Base-by-base conservation (phyloP, 2,888 invertebrate genomes). In the Eremobia ochroleuca region DNA sequence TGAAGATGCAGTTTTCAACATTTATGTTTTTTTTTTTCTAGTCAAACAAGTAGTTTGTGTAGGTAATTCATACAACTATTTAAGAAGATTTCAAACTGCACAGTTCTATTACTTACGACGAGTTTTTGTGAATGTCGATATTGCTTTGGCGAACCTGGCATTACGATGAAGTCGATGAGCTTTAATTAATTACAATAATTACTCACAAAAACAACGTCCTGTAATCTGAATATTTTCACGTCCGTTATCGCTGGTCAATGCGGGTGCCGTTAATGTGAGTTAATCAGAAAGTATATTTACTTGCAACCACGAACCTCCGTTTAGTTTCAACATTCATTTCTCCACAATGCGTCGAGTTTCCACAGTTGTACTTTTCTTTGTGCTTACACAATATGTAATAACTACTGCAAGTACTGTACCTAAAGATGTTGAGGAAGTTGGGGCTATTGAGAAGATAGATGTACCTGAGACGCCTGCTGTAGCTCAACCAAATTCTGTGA, bases 161-260 rank as follows among this genome's bases (percentile, higher is more conserved):
- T n/a, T 55, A 11, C 15, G 40, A 77, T 55, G 2, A 43, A 43
- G 3, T 71, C 4, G 21, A 49, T n/a, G 5, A 69, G 21, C 13
- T 34, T 82, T 43, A 43, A 46, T 46, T 11, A 68, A 37, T 34
- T 34, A 61, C 34, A 59, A 28, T 59, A 31, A 59, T 25, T 18
- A 25, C 15, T 43, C 37, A 46, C 13, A 70, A 85, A 83, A 83
- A 74, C 74, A 83, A 86, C 83, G 72, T 55, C 83, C 86, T 86
- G 71, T 83, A 69, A 37, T 34, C 11, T 15, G 77, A 81, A 83
- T 85, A 85, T 79, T 73, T 86, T 70, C 37, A 37, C 2, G 55
- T 52, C 69, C 83, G 83, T 73, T 86, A 86, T 76, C 75, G n/a
- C 62, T 73, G 79, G 84, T 86, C 75, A 76, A 86, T 84, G 83